These are phyloP conservation scores for Drosophila macrospina DNA, from an alignment of 2,888 invertebrate genomes.

Conservation along the genomic window DNA sequence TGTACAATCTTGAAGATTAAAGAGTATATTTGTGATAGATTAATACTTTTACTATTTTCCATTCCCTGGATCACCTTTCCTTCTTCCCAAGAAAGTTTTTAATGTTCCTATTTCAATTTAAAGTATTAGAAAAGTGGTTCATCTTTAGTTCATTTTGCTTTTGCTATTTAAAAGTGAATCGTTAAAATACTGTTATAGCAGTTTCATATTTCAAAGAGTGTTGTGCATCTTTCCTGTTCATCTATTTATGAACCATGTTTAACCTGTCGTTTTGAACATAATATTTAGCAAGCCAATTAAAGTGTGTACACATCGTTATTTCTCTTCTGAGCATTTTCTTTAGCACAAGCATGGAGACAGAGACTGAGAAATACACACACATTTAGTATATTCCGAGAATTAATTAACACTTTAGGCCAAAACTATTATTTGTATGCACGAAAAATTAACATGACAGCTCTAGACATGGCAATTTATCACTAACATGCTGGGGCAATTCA, in stretches of 20 bases:
- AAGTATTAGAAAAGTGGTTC: too few species aligned
- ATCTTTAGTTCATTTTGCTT: too few species aligned
- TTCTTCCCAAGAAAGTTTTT: too few species aligned
- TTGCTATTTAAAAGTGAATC: too few species aligned
- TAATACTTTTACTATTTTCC: too few species aligned
- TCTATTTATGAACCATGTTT: conserved; percentile 1
- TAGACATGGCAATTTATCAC: conserved; percentile 82
- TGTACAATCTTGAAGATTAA: neutral
- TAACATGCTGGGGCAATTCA: conserved; percentile 69
- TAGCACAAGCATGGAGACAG: neutral
- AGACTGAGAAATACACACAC: conserved; percentile 20
- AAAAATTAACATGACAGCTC: conserved; percentile 81
- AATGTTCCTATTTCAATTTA: too few species aligned
- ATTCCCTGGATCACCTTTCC: too few species aligned
- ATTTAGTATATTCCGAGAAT: conserved; percentile 74
- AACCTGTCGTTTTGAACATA: neutral
- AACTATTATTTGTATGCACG: conserved; percentile 78
- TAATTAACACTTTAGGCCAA: conserved; percentile 78
- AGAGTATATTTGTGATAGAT: too few species aligned
- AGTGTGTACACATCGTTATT: conserved; percentile 17
- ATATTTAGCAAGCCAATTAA: conserved; percentile 21
- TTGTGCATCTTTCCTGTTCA: neutral
- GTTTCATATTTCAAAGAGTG: neutral
- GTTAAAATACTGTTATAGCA: too few species aligned
- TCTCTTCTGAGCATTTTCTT: conserved; percentile 12